Base-by-base conservation (phyloP, 2,797 vertebrate species). In the Anguilla obscura region DNA sequence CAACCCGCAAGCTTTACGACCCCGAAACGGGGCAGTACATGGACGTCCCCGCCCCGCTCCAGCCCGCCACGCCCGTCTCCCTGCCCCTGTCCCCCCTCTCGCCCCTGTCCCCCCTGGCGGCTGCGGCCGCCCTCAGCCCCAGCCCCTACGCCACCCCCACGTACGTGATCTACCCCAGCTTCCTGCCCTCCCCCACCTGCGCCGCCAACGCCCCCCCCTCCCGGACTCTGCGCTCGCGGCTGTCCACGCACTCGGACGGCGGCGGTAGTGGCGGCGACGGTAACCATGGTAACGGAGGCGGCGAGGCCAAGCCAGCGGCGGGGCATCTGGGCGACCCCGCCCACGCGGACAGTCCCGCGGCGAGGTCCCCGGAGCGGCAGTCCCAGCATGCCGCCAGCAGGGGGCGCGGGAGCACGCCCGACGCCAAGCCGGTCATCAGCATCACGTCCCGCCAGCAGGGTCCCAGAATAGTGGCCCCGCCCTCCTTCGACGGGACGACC, bases 401-500 rank as follows among this genome's bases (percentile, higher is more conserved):
- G 91, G 94, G 90, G 86, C 74, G 89, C 0, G 50, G 86, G 3
- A 52, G 82, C 0, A 88, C 87, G 88, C 89, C 94, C 0, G 95
- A 97, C 24, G 94, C 96, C 4, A 98, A 98, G 90, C 97, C 98
- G 0, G 94, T 99, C 48, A 98, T 99, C 94, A 99, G 98, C 95
- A 97, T 99, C 94, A 96, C 97, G 0, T 97, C 98, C 71, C 71
- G 30, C 0, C 98, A 98, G 60, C 97, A 97, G 90, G 98, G 98
- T 91, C 98, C 99, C 0, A 96, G 97, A 89, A 97, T 99, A 89
- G 96, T 99, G 0, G 97, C 98, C 0, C 98, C 98, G 0, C 98
- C 98, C 10, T 99, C 97, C 88, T 99, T 99, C 4, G 98, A 99
- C 0, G 99, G 98, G 89, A 99, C 97, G 89, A 99, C 98, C 85